These are phyloP conservation scores for Eptatretus atami DNA, from an alignment of 2,797 vertebrate genomes.

Conservation along the genomic window DNA sequence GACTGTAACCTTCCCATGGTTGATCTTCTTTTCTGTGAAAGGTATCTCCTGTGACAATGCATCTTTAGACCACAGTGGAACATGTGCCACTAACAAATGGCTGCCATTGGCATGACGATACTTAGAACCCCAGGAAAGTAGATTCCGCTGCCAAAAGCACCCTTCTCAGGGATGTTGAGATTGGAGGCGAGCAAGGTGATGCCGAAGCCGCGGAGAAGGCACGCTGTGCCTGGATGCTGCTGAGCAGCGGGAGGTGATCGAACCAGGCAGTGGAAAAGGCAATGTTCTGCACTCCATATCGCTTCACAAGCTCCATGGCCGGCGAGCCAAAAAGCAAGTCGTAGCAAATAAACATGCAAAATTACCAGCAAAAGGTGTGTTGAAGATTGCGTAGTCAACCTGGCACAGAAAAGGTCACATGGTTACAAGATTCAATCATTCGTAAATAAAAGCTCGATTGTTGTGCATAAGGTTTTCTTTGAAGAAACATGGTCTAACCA, in stretches of 20 bases:
- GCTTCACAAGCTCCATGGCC: slow-evolving; percentile 21
- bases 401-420: slow-evolving; percentile 3
- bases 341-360: slow-evolving; percentile 67
- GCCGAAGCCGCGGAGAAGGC: slow-evolving; percentile 32
- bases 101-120: slow-evolving; percentile 27
- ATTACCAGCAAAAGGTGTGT: slow-evolving; percentile 50
- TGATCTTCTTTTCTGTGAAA: slow-evolving; percentile 8
- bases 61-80: slow-evolving; percentile 17
- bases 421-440: no score
- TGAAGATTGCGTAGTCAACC: slow-evolving; percentile 24
- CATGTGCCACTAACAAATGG: slow-evolving; percentile 28
- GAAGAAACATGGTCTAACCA: no score
- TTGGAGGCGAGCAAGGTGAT: slow-evolving; percentile 46
- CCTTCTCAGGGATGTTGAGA: slow-evolving; percentile 22
- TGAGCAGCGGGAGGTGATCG: slow-evolving; percentile 53
- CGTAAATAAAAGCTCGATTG: no score
- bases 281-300: slow-evolving; percentile 28
- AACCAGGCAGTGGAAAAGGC: slow-evolving; percentile 64
- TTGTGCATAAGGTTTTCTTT: no score
- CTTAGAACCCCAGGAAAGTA: slow-evolving; percentile 29
- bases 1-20: neutral
- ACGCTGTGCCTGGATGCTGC: slow-evolving; percentile 37
- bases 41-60: slow-evolving; percentile 10
- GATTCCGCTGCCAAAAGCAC: slow-evolving; percentile 75
- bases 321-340: slow-evolving; percentile 58